Percentiles rank a stretch among this genome's conserved stretches.
These are phyloP conservation scores for Montipora sp. DNA, from an alignment of 64 coral and sea anemone species.

Conservation along the genomic window DNA sequence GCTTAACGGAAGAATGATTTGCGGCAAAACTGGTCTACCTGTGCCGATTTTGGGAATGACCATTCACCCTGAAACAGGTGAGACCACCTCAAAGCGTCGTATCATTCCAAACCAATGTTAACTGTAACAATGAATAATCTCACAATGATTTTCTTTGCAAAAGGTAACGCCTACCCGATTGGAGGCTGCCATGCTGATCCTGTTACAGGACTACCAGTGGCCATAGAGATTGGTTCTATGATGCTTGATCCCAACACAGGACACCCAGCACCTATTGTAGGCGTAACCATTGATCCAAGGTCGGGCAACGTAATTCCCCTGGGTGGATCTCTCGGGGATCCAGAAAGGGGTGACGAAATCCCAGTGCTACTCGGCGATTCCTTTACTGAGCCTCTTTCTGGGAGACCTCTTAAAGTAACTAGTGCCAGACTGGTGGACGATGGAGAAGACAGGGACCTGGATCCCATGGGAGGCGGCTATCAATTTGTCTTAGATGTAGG, in stretches of 20 bases:
- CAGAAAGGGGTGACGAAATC: constrained; percentile 86
- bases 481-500: constrained; percentile 82
- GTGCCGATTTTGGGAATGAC: constrained; percentile 97
- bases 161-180: constrained; percentile 90
- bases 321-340: constrained; percentile 81
- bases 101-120: background rate
- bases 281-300: constrained; percentile 84
- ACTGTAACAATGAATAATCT: background rate
- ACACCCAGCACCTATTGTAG: constrained; percentile 81
- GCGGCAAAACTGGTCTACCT: constrained; percentile 88
- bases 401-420: constrained; percentile 81
- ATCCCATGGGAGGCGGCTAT: constrained; percentile 96
- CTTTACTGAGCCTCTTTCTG: constrained; percentile 90
- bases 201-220: constrained; percentile 90
- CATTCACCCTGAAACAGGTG: constrained; percentile 94
- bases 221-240: constrained; percentile 92
- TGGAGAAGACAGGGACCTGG: constrained; percentile 88
- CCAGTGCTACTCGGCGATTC: constrained; percentile 80
- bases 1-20: constrained; percentile 77
- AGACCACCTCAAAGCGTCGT: background rate
- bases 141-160: background rate
- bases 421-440: constrained; percentile 93
- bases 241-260: constrained; percentile 87
- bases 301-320: constrained; percentile 90
- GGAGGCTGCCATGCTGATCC: constrained; percentile 93